These are phyloP conservation scores for Aplysia californica DNA, from an alignment of 1,140 invertebrate genomes.

Conservation along the genomic window DNA sequence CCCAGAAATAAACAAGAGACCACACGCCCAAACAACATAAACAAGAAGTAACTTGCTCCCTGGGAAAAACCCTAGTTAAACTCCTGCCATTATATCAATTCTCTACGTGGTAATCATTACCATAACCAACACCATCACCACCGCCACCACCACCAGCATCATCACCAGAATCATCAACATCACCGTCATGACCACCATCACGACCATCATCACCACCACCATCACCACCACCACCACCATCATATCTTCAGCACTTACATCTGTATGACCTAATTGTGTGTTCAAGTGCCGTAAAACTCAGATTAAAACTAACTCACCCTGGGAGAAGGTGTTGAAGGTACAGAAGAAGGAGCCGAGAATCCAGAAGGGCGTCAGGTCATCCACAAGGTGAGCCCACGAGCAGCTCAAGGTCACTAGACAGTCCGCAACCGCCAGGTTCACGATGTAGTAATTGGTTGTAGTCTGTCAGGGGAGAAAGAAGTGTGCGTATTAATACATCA, in stretches of 20 bases:
- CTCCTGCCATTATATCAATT: constrained; percentile 8
- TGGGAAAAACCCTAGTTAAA: no score
- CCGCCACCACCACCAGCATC: background rate
- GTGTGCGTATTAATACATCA: background rate
- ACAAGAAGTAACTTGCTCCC: no score
- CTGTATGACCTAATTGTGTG: no score
- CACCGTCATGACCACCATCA: constrained; percentile 4
- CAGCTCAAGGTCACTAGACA: constrained; percentile 68
- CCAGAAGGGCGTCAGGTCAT: constrained; percentile 54
- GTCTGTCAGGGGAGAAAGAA: constrained; percentile 28
- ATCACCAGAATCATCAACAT: constrained; percentile 6
- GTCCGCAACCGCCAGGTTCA: constrained; percentile 63
- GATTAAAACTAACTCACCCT: constrained; percentile 37
- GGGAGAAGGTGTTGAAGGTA: constrained; percentile 68
- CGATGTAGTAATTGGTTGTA: constrained; percentile 63
- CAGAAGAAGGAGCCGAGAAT: constrained; percentile 69
- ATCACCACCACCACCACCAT: constrained; percentile 5
- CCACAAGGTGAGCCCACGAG: constrained; percentile 70
- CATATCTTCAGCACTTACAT: background rate
- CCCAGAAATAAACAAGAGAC: no score
- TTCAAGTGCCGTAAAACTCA: no score
- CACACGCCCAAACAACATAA: no score
- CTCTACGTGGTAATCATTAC: background rate
- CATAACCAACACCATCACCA: constrained; percentile 3
- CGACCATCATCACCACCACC: constrained; percentile 1